Evolutionary conservation across 2,888 invertebrate species (phyloP), one percentile per base, ranked within the genome.

Genomic region (Pollenia griseotomentosa): DNA sequence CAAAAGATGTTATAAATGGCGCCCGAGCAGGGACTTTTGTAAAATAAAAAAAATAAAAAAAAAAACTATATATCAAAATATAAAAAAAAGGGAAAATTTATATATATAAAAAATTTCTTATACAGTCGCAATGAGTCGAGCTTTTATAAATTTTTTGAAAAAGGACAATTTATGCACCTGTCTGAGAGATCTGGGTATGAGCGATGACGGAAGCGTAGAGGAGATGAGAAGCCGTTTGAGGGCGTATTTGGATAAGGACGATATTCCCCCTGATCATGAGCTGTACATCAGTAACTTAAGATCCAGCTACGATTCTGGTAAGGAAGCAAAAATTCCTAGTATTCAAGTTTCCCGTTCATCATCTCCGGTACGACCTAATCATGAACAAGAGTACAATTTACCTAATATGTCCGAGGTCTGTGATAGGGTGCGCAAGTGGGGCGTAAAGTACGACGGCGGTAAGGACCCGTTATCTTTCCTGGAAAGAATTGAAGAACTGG

Each of bases 381-480:
- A 68, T 68, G 51, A 51, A 23, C 23, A 23, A 23, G 23, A 23
- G 23, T 3, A 23, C 23, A 6, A 3, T 3, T 2, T 12, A 51
- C 6, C 5, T 5, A 68, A n/a, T 6, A 14, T 40, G 1, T 53
- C 66, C 0, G 63, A 80, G 40, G 16, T 71, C 4, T 73, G 70
- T 23, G 80, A 80, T 48, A 73, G 66, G 19, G 40, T 81, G 2
- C 14, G 81, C 0, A 81, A 81, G 33, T 74, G 81, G 81, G 65
- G 73, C 9, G 23, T 74, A 6, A 74, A 81, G 48, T 81, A 73
- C 59, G 57, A 81, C 59, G 81, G 73, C 19, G 81, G 81, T 8
- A 81, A 57, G 33, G 73, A 81, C 7, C 73, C 81, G 4, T 57
- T 81, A n/a, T 14, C 51, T 61, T 80, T 80, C 11, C 10, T 80